phyloP scores from a whole-genome alignment of 2,113 vertebrate species.

The Phycodurus eques region DNA sequence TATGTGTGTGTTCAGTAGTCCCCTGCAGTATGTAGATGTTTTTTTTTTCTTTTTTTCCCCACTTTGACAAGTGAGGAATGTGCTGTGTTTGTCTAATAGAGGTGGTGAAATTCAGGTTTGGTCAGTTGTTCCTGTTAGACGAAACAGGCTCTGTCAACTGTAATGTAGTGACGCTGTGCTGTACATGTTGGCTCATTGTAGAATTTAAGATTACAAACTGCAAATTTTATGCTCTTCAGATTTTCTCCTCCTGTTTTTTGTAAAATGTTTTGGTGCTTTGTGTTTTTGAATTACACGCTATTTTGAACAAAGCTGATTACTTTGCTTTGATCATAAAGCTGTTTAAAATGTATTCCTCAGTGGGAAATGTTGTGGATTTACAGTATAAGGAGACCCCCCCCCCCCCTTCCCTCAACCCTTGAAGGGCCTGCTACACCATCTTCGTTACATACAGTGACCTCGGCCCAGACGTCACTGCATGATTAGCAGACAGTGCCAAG shows the following conservation, averaged over 20 bases:
- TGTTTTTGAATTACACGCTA: background rate
- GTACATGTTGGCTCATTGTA: conserved; percentile 30
- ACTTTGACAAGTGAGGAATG: conserved; percentile 60
- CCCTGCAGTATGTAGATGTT: background rate
- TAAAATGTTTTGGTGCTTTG: background rate
- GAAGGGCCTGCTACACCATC: background rate
- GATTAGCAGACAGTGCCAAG: conserved; percentile 6
- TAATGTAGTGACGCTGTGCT: conserved; percentile 43
- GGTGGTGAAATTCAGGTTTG: conserved; percentile 63
- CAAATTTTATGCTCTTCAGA: background rate
- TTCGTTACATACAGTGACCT: background rate
- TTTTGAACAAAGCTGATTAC: background rate
- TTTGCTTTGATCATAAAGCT: background rate
- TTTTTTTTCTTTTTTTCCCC: conserved; percentile 1
- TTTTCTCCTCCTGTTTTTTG: background rate
- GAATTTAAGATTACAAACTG: conserved; percentile 18
- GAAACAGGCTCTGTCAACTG: conserved; percentile 61
- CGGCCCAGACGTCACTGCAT: background rate
- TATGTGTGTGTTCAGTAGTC: background rate
- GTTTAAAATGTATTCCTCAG: background rate
- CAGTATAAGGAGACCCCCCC: background rate
- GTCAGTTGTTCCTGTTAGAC: conserved; percentile 71
- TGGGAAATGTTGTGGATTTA: no score
- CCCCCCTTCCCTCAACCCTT: background rate
- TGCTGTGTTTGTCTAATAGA: conserved; percentile 51